Evolutionary conservation across 23 tunicate genomes (phyloP), one percentile per base, ranked within the genome.

Genomic region (Styela clava): DNA sequence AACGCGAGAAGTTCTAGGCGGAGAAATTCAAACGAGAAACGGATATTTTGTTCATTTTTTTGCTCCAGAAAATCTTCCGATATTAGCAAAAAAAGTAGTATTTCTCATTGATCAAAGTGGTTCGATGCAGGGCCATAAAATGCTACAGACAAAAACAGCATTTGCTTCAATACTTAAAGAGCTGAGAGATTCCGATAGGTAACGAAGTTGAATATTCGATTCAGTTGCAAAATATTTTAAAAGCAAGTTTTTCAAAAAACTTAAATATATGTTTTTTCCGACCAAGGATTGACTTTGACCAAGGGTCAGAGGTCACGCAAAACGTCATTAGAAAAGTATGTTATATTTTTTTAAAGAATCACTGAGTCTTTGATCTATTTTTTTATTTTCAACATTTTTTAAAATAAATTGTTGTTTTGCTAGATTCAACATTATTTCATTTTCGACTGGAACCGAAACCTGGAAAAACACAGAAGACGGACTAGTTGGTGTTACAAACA

Each of bases 21-120:
- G 35, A n/a, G n/a, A n/a, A n/a, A n/a, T n/a, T n/a, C n/a, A n/a
- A n/a, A n/a, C n/a, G n/a, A n/a, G n/a, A n/a, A 51, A 87, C 16
- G 91, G 86, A 7, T 87, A 87, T 32, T 87, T 87, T 37, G 83
- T 88, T 35, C 92, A 88, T 61, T 88, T 77, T 35, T 88, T 88
- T 36, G 92, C 92, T 31, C 92, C 92, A 29, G 52, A 35, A 25
- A 61, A 61, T 24, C 36, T 88, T 35, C 86, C 92, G 24, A 84
- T 88, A 1, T 77, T 83, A 24, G 83, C 92, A 64, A 88, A 88
- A 29, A 88, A 88, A 31, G 69, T 88, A 21, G 92, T 88, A 28
- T 88, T 88, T 61, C 61, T 88, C 31, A 83, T 88, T 25, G 92
- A 88, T 76, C 24, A 24, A 36, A 88, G 92, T 78, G 86, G 92